Evolutionary conservation across 2,797 vertebrate genomes (phyloP).

Genomic region (Euthynnus affinis): DNA sequence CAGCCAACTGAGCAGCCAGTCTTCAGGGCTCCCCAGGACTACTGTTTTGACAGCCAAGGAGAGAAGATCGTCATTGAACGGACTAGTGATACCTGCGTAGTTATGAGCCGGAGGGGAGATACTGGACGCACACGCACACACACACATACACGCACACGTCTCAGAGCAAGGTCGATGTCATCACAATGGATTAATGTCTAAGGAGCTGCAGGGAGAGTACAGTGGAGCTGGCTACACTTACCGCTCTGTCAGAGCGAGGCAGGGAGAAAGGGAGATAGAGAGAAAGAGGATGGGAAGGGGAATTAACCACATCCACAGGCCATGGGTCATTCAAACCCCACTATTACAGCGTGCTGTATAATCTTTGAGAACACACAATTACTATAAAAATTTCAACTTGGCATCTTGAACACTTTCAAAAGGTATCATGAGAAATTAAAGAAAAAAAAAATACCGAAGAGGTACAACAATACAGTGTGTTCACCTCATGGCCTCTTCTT

Average conservation of each 20-base stretch:
- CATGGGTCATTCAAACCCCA: constrained; percentile 68
- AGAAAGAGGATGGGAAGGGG: constrained; percentile 68
- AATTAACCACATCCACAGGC: constrained; percentile 74
- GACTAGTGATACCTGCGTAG: constrained; percentile 86
- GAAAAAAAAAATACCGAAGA: constrained; percentile 35
- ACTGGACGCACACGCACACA: constrained; percentile 72
- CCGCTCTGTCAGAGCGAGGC: constrained; percentile 83
- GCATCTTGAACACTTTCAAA: constrained; percentile 19
- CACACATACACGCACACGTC: constrained; percentile 68
- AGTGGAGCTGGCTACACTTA: constrained; percentile 84
- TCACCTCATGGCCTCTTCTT: constrained; percentile 66
- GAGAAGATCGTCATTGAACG: constrained; percentile 86
- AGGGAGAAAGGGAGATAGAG: constrained; percentile 68
- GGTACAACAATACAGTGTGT: constrained; percentile 46
- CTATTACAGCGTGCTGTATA: constrained; percentile 35
- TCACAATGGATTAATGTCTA: constrained; percentile 89
- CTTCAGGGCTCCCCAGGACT: constrained; percentile 83
- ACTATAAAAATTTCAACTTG: constrained; percentile 16
- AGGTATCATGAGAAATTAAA: constrained; percentile 8
- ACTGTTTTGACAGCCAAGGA: constrained; percentile 86
- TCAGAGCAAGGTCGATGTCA: constrained; percentile 89
- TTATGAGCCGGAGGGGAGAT: constrained; percentile 77
- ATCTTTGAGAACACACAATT: constrained; percentile 1
- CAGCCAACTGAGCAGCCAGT: constrained; percentile 81
- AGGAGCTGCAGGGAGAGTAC: constrained; percentile 86